Base-by-base conservation (phyloP, 2,797 vertebrate species). In the Chaetodon trifasciatus region DNA sequence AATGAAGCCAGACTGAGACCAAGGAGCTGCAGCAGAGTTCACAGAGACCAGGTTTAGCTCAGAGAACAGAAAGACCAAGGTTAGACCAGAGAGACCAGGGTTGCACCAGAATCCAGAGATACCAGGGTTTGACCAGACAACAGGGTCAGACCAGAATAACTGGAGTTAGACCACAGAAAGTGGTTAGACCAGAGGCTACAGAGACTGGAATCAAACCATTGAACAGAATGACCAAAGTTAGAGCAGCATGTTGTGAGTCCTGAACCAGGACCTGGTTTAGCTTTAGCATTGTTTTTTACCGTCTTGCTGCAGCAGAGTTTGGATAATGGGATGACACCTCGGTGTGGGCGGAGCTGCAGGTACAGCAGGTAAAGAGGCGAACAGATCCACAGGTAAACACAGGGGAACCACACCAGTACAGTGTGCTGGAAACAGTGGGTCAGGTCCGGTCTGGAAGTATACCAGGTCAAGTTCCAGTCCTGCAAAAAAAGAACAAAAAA, bases 391-490 rank as follows among this genome's bases (percentile, higher is more conserved):
- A 98, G 95, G 94, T 96, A 97, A 89, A 95, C 0, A 39, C 97
- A 98, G 15, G 97, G 97, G 76, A 95, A 93, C 97, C 97, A 98
- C 3, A 95, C 79, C 46, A 98, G 95, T 12, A 96, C 78, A 0
- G 97, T 98, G 91, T 96, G 96, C 94, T 97, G 97, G 90, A 98
- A 98, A 94, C 97, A 98, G 7, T 86, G 93, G 44, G 96, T 97
- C 88, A 98, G 95, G 85, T 97, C 97, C 0, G 97, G 97, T 53
- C 78, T 93, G 74, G 96, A 91, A 13, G 96, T 96, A 87, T 97
- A 72, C 97, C 97, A 98, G 0, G 97, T 98, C 75, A 96, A 52
- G 42, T 97, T 97, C 96, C 96, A 97, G 37, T 97, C 97, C 97
- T 98, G 74, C 69, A 60, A 78, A 16, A 68, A 81, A 6, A 74